Percentiles rank a stretch among this genome's conserved stretches.
Evolutionary conservation across 2,113 vertebrate genomes (phyloP).

Genomic region (Hippopotamus amphibius): DNA sequence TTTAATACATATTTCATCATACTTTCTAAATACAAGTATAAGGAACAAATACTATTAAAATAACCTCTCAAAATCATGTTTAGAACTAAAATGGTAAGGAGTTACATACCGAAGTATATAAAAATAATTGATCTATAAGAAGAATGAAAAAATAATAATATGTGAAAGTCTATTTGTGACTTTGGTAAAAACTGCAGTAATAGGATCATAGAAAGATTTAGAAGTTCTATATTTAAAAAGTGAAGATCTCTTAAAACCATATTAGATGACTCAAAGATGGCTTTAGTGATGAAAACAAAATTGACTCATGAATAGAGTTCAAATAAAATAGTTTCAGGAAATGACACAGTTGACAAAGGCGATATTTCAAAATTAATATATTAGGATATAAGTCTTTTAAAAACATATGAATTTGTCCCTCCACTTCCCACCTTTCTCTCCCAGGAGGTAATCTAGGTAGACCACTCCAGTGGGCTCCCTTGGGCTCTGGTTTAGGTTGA

Average conservation of each 20-base stretch:
- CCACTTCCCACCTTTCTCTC: background rate
- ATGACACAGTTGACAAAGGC: background rate
- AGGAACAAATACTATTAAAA: slow-evolving; percentile 18
- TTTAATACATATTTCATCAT: background rate
- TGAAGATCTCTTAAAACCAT: background rate
- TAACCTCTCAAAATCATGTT: background rate
- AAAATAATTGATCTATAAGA: background rate
- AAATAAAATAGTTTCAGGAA: background rate
- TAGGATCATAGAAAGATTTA: background rate
- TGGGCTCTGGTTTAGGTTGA: background rate
- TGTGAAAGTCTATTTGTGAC: background rate
- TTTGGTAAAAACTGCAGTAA: background rate
- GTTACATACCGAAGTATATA: background rate
- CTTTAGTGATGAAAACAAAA: background rate
- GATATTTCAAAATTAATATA: background rate
- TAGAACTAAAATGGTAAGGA: background rate
- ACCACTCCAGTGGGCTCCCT: too few relatives aligned
- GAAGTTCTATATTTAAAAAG: background rate
- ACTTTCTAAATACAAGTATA: background rate
- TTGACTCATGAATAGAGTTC: background rate
- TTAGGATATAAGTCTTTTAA: background rate
- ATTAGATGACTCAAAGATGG: background rate
- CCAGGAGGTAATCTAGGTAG: background rate
- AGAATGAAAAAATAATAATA: background rate
- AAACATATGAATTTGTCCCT: background rate